phyloP scores from a whole-genome alignment of 2,888 invertebrate species.

The Elegia similella region DNA sequence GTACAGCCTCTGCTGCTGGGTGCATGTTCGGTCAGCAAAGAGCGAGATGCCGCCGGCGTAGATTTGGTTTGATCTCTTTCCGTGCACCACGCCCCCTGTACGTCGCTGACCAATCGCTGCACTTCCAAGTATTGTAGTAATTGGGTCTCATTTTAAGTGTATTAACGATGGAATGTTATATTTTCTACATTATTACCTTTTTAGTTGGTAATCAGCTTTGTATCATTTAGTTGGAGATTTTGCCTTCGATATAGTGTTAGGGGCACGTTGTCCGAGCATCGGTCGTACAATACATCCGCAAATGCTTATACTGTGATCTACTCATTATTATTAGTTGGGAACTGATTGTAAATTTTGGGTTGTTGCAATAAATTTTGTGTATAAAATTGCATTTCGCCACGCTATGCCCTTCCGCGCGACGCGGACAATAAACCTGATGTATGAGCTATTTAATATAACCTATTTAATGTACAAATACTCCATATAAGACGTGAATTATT shows the following conservation, averaged over 20 bases:
- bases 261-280: constrained; percentile 41
- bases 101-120: constrained; percentile 15
- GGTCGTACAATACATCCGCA: constrained; percentile 29
- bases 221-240: constrained; percentile 40
- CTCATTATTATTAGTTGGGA: constrained; percentile 44
- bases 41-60: constrained; percentile 6
- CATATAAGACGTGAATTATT: constrained; percentile 31
- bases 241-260: constrained; percentile 50
- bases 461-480: constrained; percentile 57
- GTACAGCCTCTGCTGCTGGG: constrained; percentile 10
- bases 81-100: constrained; percentile 13
- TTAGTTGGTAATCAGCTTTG: constrained; percentile 32
- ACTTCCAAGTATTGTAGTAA: constrained; percentile 53
- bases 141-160: constrained; percentile 57
- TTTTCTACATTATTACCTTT: constrained; percentile 40
- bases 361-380: constrained; percentile 74
- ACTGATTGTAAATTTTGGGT: constrained; percentile 72
- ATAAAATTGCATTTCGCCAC: constrained; percentile 59
- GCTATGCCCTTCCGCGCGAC: constrained; percentile 41
- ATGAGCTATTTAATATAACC: too few relatives aligned
- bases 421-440: constrained; percentile 25
- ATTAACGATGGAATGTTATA: constrained; percentile 68
- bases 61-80: constrained; percentile 13
- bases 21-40: constrained; percentile 13
- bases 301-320: constrained; percentile 34